Conservation (phyloP, 37 sponge, comb jelly and placozoan genomes). For the Ephydatia muelleri region DNA sequence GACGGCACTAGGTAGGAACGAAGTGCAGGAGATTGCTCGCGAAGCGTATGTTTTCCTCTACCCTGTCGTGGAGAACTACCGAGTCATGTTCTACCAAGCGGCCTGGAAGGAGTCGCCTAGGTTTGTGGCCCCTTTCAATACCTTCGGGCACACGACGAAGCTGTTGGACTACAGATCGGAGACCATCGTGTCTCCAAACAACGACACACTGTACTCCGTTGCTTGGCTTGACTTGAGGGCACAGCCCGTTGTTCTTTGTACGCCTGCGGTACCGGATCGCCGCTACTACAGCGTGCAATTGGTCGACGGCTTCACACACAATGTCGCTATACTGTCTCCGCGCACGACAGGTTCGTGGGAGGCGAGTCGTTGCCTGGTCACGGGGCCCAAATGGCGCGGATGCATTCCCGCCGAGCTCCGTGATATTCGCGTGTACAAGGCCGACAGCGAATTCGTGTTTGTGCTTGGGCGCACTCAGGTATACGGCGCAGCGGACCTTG, state of each 20-base stretch:
- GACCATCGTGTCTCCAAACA: conserved; percentile 6
- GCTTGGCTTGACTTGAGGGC: conserved; percentile 21
- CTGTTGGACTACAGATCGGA: neutral
- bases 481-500: neutral
- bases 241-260: conserved; percentile 14
- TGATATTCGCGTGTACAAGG: neutral
- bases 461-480: conserved; percentile 2
- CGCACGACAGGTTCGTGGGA: conserved; percentile 6
- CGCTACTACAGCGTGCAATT: conserved; percentile 27
- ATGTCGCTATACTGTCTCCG: conserved; percentile 16
- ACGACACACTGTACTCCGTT: conserved; percentile 22
- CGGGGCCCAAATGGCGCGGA: conserved; percentile 24
- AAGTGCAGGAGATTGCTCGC: neutral
- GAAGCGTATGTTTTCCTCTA: conserved; percentile 22
- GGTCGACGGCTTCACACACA: conserved; percentile 21
- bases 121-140: conserved; percentile 7
- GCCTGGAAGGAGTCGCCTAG: neutral
- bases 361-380: neutral
- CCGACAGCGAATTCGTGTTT: conserved; percentile 4
- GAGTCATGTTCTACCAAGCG: neutral
- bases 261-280: neutral
- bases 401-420: neutral
- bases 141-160: neutral
- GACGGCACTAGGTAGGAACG: neutral
- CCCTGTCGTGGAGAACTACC: conserved; percentile 15